Evolutionary conservation across 2,113 vertebrate genomes (phyloP).

Genomic region (Poeciliopsis turrubarensis): DNA sequence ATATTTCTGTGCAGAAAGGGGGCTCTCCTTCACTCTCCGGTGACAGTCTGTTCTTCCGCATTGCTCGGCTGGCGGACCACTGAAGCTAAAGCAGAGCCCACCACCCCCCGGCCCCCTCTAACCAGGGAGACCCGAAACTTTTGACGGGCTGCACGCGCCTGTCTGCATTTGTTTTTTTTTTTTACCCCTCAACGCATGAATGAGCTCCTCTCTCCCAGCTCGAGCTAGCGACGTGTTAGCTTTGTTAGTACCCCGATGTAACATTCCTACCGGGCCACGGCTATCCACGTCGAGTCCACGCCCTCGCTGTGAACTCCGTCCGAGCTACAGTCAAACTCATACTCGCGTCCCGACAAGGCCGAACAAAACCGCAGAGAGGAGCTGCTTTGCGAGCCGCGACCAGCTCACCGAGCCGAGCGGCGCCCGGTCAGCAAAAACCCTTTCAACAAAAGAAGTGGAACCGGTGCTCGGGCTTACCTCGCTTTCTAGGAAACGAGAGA

Average conservation of each 20-base stretch:
- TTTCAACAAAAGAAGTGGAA: background rate
- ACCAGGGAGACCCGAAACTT: constrained; percentile 36
- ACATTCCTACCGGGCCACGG: constrained; percentile 34
- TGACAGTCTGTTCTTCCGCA: constrained; percentile 72
- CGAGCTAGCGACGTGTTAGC: constrained; percentile 44
- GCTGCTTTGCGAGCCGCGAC: background rate
- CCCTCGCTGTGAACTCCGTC: constrained; percentile 71
- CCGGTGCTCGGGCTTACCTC: constrained; percentile 72
- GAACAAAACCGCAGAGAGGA: constrained; percentile 36
- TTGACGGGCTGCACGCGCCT: constrained; percentile 6
- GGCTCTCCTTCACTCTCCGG: constrained; percentile 16
- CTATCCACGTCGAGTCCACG: constrained; percentile 69
- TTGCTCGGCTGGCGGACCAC: constrained; percentile 54
- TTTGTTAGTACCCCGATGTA: constrained; percentile 30
- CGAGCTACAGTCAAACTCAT: constrained; percentile 56
- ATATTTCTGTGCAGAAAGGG: constrained; percentile 25
- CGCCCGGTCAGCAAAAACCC: background rate
- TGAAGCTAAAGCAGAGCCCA: constrained; percentile 47
- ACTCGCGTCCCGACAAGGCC: constrained; percentile 57
- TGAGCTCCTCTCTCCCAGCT: background rate
- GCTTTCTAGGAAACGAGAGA: constrained; percentile 77
- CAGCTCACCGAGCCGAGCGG: background rate
- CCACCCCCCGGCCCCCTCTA: background rate
- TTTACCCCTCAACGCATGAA: background rate
- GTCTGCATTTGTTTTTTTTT: constrained; percentile 7